A percentile compares a stretch with the other conserved stretches of the same genome.
Conservation (phyloP, 2,888 invertebrate species). For the Eustalomyia histrio region DNA sequence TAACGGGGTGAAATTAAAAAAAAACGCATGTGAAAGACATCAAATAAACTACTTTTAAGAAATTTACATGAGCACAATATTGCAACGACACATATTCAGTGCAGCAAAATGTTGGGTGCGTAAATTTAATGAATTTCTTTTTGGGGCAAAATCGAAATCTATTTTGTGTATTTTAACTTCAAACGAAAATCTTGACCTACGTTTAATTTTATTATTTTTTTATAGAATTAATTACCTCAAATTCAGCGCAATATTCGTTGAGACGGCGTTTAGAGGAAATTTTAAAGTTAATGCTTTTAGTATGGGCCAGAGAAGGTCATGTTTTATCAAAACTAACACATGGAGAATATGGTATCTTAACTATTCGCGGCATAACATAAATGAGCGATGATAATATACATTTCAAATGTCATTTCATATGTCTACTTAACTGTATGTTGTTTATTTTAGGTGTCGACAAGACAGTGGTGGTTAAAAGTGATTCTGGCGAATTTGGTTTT, state of each 20-base stretch:
- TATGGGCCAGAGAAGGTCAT: conserved; percentile 90
- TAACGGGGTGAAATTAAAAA: conserved; percentile 1
- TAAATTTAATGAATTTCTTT: conserved; percentile 11
- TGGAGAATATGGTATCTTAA: conserved; percentile 81
- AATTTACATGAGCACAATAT: conserved; percentile 47
- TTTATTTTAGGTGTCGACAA: conserved; percentile 89
- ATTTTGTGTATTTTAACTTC: neutral
- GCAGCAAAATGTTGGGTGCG: conserved; percentile 62
- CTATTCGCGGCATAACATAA: neutral
- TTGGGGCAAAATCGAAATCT: conserved; percentile 12
- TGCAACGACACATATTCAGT: conserved; percentile 12
- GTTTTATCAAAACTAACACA: conserved; percentile 84
- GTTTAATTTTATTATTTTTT: conserved; percentile 45
- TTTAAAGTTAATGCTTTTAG: conserved; percentile 88
- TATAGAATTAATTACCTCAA: conserved; percentile 75
- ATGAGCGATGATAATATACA: neutral
- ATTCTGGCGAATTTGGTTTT: conserved; percentile 95
- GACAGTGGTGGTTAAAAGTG: conserved; percentile 89
- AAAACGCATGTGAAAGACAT: conserved; percentile 29
- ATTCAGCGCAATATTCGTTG: conserved; percentile 80
- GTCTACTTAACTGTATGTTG: neutral
- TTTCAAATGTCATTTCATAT: neutral
- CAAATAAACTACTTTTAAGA: conserved; percentile 18
- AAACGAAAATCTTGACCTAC: conserved; percentile 61
- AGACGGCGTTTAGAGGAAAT: conserved; percentile 87